A percentile compares a stretch with the other conserved stretches of the same genome.
Conservation (phyloP, 1,140 invertebrate species). For the Bombus picipes region DNA sequence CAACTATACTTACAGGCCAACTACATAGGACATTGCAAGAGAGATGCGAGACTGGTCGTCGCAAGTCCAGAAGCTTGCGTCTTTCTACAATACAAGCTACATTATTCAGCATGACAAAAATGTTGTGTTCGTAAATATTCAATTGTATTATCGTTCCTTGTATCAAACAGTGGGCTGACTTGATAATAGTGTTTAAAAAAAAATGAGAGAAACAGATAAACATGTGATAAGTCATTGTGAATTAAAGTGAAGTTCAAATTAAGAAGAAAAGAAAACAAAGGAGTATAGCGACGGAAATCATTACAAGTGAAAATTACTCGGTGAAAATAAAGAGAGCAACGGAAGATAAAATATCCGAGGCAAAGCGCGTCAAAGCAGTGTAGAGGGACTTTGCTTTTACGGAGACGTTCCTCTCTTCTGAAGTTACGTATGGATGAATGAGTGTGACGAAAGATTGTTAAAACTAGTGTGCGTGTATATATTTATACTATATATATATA, state of each 20-base stretch:
- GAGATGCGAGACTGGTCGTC: conserved; percentile 69
- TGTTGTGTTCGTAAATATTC: conserved; percentile 81
- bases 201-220: conserved; percentile 73
- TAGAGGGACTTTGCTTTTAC: conserved; percentile 66
- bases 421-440: conserved; percentile 72
- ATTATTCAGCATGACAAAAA: conserved; percentile 77
- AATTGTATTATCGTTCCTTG: conserved; percentile 83
- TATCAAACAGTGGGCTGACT: conserved; percentile 82
- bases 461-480: conserved; percentile 78
- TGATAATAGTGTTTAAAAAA: conserved; percentile 79
- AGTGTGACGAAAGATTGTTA: conserved; percentile 75
- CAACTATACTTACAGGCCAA: conserved; percentile 71
- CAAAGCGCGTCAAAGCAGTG: conserved; percentile 51
- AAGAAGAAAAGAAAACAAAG: conserved; percentile 58
- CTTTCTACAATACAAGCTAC: conserved; percentile 72
- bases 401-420: conserved; percentile 72
- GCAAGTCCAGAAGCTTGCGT: conserved; percentile 70
- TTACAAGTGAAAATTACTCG: conserved; percentile 68
- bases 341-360: conserved; percentile 56
- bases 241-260: conserved; percentile 74
- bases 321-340: conserved; percentile 59
- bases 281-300: conserved; percentile 45
- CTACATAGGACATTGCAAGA: conserved; percentile 68
- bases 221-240: conserved; percentile 83
- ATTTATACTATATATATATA: conserved; percentile 78